A percentile compares a stretch with the other conserved stretches of the same genome.
Conservation (phyloP, 2,113 vertebrate genomes). For the Stomatorhinus ivindoensis region DNA sequence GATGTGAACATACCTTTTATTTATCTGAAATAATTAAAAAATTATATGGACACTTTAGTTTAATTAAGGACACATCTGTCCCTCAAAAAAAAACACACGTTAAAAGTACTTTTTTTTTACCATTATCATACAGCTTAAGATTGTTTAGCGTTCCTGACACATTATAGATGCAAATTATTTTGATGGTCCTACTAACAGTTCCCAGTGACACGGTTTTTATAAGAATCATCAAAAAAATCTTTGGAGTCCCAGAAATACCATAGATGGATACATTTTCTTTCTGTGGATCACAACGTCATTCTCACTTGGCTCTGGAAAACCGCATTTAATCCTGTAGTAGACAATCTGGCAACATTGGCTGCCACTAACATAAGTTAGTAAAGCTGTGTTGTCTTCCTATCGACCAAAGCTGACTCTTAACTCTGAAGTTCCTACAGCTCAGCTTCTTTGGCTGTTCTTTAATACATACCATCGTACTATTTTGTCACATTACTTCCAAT, state of each 20-base stretch:
- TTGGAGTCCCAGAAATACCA: background rate
- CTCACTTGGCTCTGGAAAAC: background rate
- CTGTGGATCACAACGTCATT: background rate
- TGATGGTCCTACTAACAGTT: background rate
- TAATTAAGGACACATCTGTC: background rate
- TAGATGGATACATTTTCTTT: constrained; percentile 16
- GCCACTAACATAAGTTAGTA: background rate
- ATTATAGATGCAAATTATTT: background rate
- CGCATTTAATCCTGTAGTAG: background rate
- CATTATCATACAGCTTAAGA: background rate
- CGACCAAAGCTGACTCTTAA: background rate
- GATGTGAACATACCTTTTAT: background rate
- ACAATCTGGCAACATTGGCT: background rate
- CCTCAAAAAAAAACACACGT: background rate
- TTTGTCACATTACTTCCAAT: background rate
- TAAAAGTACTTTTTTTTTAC: background rate
- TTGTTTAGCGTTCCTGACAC: background rate
- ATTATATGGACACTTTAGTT: background rate
- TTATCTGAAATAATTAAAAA: background rate
- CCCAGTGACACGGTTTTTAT: constrained; percentile 4
- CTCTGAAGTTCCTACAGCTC: background rate
- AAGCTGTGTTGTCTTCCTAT: background rate
- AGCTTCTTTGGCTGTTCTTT: background rate
- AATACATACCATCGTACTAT: background rate
- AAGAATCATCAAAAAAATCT: constrained; percentile 4